Percentiles rank a stretch among this genome's conserved stretches.
Conservation (phyloP, 2,888 invertebrate species). For the Agriopis aurantiaria region DNA sequence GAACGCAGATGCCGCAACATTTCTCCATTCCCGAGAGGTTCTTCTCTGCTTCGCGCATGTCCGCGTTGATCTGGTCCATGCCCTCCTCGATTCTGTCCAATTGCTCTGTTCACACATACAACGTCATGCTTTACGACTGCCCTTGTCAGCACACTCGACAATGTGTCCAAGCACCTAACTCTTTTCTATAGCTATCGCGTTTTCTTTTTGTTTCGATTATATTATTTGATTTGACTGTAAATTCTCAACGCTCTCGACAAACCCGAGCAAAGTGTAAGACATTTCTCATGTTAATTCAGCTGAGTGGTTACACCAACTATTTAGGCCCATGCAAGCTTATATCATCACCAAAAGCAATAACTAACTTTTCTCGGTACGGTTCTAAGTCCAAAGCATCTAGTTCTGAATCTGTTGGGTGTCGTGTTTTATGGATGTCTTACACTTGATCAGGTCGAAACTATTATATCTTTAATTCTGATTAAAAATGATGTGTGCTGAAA, state of each 20-base stretch:
- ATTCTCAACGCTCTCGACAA: conserved; percentile 87
- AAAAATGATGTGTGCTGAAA: conserved; percentile 82
- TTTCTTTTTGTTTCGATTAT: conserved; percentile 45
- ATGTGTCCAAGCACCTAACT: conserved; percentile 76
- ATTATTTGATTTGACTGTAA: conserved; percentile 67
- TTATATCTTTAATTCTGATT: conserved; percentile 74
- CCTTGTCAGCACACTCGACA: conserved; percentile 55
- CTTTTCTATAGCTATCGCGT: conserved; percentile 54
- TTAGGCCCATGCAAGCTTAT: conserved; percentile 70
- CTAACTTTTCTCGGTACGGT: conserved; percentile 55
- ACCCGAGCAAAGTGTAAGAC: conserved; percentile 83
- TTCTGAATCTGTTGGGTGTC: conserved; percentile 53
- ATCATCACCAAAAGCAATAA: conserved; percentile 62
- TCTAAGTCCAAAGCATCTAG: conserved; percentile 67
- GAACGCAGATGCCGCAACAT: conserved; percentile 99
- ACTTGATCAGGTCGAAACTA: conserved; percentile 74
- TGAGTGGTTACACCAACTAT: conserved; percentile 59
- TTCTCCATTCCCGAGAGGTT: conserved; percentile 99
- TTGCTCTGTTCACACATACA: conserved; percentile 93
- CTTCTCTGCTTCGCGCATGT: conserved; percentile 99
- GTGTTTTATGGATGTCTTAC: conserved; percentile 70
- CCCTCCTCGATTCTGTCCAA: conserved; percentile 99
- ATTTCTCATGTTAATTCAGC: conserved; percentile 55
- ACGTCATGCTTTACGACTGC: conserved; percentile 68
- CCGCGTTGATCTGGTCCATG: conserved; percentile 99